phyloP scores from a whole-genome alignment of 2,113 vertebrate species.

The Microtus richardsoni region DNA sequence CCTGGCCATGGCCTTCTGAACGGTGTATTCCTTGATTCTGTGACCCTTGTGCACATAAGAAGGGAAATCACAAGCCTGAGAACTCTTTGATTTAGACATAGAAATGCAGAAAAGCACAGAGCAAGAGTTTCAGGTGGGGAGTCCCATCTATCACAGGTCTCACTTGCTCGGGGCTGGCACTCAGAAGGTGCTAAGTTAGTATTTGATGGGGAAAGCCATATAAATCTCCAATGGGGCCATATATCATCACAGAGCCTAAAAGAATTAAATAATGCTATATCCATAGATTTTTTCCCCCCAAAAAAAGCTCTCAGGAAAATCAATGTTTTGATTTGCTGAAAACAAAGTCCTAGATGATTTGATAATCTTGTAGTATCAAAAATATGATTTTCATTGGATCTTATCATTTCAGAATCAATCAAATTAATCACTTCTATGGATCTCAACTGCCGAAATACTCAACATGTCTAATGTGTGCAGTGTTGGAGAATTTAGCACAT shows the following conservation, averaged over 20 bases:
- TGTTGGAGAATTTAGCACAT: neutral
- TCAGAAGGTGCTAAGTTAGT: neutral
- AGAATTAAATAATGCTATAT: neutral
- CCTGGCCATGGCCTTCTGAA: neutral
- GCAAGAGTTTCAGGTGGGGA: neutral
- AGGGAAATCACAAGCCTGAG: neutral
- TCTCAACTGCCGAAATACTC: neutral
- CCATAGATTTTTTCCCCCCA: neutral
- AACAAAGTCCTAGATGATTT: neutral
- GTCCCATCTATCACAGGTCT: no score
- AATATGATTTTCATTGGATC: neutral
- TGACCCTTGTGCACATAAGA: neutral
- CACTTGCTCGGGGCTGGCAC: neutral
- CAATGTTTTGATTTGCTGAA: neutral
- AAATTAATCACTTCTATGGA: neutral
- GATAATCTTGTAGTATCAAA: neutral
- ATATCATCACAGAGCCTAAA: neutral
- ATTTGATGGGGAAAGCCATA: neutral
- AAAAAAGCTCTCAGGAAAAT: neutral
- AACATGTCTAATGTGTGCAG: neutral
- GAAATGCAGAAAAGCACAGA: neutral
- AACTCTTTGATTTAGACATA: neutral
- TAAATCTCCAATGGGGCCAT: neutral
- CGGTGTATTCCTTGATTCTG: neutral
- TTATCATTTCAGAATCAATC: constrained; percentile 30